These are phyloP conservation scores for Elgonia sp. DNA, from an alignment of 2,888 invertebrate genomes.

Conservation along the genomic window DNA sequence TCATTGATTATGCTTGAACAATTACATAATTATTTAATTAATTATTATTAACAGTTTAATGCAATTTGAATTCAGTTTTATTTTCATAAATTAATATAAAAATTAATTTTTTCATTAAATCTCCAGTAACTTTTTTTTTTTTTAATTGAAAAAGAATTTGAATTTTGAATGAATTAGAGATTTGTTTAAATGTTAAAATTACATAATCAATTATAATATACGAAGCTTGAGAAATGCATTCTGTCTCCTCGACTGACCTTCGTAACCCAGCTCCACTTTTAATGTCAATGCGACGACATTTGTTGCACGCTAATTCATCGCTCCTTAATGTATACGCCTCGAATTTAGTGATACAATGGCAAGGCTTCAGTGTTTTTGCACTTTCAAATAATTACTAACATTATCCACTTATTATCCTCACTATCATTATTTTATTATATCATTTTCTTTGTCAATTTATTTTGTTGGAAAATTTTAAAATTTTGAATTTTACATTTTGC, in stretches of 20 bases:
- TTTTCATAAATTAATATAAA: background rate
- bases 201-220: background rate
- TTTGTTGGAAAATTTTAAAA: background rate
- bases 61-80: background rate
- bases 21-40: background rate
- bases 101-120: too few species aligned
- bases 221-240: slow-evolving; percentile 4
- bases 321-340: background rate
- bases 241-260: slow-evolving; percentile 52
- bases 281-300: slow-evolving; percentile 61
- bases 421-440: background rate
- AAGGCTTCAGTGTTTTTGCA: slow-evolving; percentile 22
- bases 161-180: background rate
- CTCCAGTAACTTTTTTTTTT: too few species aligned
- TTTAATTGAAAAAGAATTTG: background rate
- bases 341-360: slow-evolving; percentile 44
- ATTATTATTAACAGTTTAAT: background rate
- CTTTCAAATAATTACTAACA: slow-evolving; percentile 5
- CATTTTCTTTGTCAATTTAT: background rate
- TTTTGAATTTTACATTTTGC: too few species aligned
- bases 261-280: slow-evolving; percentile 54
- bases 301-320: slow-evolving; percentile 49
- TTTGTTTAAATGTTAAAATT: background rate
- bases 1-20: background rate
- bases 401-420: background rate